Evolutionary conservation across 2,797 vertebrate species (phyloP).

Genomic region (Alectoris magna): DNA sequence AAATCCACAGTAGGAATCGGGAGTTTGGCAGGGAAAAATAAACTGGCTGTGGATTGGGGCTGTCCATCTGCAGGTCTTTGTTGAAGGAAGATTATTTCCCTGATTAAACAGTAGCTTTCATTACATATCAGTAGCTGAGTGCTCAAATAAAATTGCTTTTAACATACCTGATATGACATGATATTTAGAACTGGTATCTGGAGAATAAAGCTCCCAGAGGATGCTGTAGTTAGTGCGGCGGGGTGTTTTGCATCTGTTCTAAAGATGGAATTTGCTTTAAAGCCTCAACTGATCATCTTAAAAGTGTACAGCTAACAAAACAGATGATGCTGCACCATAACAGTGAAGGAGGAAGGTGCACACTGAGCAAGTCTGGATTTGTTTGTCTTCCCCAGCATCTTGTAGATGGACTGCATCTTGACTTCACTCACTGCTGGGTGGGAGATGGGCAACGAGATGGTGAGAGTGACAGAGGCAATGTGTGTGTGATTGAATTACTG

Average conservation of each 20-base stretch:
- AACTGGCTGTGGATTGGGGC: accelerated
- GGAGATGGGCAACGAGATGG: not conserved
- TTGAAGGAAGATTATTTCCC: not conserved
- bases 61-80: not conserved
- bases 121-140: not conserved
- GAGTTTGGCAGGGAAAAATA: not conserved
- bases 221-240: not conserved
- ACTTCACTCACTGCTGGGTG: not conserved
- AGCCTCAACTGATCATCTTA: not conserved
- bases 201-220: not conserved
- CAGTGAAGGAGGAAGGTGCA: not conserved
- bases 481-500: not conserved
- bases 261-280: not conserved
- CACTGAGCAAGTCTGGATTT: not conserved
- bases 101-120: not conserved
- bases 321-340: not conserved
- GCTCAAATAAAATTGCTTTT: not conserved
- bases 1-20: not conserved
- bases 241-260: not conserved
- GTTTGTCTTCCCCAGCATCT: not conserved
- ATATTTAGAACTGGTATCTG: not conserved
- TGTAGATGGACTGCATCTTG: not conserved
- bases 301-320: not conserved
- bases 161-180: not conserved
- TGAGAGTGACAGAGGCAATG: not conserved